phyloP scores from a whole-genome alignment of 2,113 vertebrate genomes.

The Burhinus oedicnemus region DNA sequence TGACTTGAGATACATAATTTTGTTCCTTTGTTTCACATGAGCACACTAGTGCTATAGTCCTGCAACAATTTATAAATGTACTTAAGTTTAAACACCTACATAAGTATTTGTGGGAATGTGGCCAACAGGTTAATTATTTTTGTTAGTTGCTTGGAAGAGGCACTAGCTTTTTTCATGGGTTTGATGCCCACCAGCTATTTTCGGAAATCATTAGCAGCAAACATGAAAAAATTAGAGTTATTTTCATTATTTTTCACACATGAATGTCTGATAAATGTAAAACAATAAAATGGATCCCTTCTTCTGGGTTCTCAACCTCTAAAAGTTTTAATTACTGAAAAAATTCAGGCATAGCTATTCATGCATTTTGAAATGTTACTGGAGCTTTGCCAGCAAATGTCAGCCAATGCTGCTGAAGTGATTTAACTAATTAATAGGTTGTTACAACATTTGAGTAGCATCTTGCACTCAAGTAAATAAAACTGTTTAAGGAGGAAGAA shows the following conservation, averaged over 20 bases:
- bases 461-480: slow-evolving; percentile 52
- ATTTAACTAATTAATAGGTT: slow-evolving; percentile 58
- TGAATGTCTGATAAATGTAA: slow-evolving; percentile 38
- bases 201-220: slow-evolving; percentile 5
- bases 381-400: slow-evolving; percentile 24
- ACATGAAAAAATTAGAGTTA: neutral
- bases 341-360: neutral
- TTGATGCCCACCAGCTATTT: slow-evolving; percentile 34
- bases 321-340: slow-evolving; percentile 45
- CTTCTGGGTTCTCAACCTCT: neutral
- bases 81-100: neutral
- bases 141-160: neutral
- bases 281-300: neutral
- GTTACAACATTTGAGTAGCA: slow-evolving; percentile 39
- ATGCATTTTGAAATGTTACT: slow-evolving; percentile 43
- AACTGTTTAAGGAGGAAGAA: slow-evolving; percentile 51
- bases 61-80: neutral
- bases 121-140: slow-evolving; percentile 41
- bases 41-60: neutral
- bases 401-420: slow-evolving; percentile 47
- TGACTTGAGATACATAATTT: neutral
- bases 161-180: neutral
- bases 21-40: neutral
- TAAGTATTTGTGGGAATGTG: neutral
- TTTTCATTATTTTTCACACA: slow-evolving; percentile 4